phyloP scores from a whole-genome alignment of 2,888 invertebrate species.

The Gandaritis pyraliata region DNA sequence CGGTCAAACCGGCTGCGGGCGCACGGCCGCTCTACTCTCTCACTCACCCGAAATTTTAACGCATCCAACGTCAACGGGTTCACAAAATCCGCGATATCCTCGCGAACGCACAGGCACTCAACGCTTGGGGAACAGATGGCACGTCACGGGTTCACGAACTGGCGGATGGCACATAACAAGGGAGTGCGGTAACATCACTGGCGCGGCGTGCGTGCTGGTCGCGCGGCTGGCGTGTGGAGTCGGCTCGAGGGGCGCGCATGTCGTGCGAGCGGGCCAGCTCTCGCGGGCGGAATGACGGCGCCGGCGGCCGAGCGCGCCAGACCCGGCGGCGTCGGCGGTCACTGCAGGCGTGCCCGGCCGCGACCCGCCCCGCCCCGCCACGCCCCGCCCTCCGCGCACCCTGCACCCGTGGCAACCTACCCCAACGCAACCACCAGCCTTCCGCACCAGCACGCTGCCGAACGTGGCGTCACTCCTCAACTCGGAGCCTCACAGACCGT shows the following conservation, averaged over 20 bases:
- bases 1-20: constrained; percentile 82
- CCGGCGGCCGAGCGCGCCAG: constrained; percentile 57
- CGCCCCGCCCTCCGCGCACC: constrained; percentile 39
- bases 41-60: constrained; percentile 83
- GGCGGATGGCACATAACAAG: constrained; percentile 73
- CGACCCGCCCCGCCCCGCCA: constrained; percentile 43
- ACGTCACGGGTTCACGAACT: constrained; percentile 74
- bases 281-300: constrained; percentile 64
- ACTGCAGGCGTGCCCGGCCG: constrained; percentile 47
- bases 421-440: constrained; percentile 36
- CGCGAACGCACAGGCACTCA: constrained; percentile 55
- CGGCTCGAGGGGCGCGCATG: constrained; percentile 55
- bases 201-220: constrained; percentile 68
- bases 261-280: constrained; percentile 65
- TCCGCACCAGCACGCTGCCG: background rate
- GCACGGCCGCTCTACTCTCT: constrained; percentile 75
- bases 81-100: constrained; percentile 72
- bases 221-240: constrained; percentile 58
- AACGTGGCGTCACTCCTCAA: no score
- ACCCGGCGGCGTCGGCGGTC: constrained; percentile 68
- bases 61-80: constrained; percentile 80
- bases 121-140: constrained; percentile 76
- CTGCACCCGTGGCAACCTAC: constrained; percentile 44
- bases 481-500: no score
- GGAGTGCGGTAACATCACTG: constrained; percentile 77